Evolutionary conservation across 2,888 invertebrate genomes (phyloP).

Genomic region (Sthenelais limicola): DNA sequence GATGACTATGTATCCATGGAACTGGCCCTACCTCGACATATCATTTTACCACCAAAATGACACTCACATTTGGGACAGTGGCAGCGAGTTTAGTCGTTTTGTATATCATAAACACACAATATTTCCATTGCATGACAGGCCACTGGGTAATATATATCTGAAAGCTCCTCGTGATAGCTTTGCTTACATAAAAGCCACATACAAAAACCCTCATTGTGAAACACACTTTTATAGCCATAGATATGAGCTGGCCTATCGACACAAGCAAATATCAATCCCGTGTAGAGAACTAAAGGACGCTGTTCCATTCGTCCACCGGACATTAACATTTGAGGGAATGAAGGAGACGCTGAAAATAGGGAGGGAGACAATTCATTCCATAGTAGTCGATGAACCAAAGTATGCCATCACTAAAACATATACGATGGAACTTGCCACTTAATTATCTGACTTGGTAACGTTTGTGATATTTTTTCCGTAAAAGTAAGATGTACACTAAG

Average conservation of each 20-base stretch:
- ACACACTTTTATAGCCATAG: slow-evolving; percentile 51
- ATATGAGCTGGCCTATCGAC: slow-evolving; percentile 39
- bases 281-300: slow-evolving; percentile 35
- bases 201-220: slow-evolving; percentile 42
- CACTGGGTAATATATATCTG: slow-evolving; percentile 46
- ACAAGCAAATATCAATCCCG: slow-evolving; percentile 8
- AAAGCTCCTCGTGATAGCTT: slow-evolving; percentile 49
- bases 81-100: slow-evolving; percentile 43
- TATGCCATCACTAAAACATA: slow-evolving; percentile 28
- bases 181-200: slow-evolving; percentile 45
- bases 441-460: too few species aligned
- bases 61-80: slow-evolving; percentile 51
- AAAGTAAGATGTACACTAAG: too few species aligned
- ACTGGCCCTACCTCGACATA: slow-evolving; percentile 53
- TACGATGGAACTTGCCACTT: slow-evolving; percentile 17
- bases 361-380: slow-evolving; percentile 18
- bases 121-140: slow-evolving; percentile 51
- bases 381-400: slow-evolving; percentile 23
- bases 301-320: slow-evolving; percentile 46
- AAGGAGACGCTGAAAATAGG: slow-evolving; percentile 44
- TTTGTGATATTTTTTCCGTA: too few species aligned
- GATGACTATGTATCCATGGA: slow-evolving; percentile 47
- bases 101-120: slow-evolving; percentile 47
- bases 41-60: slow-evolving; percentile 50
- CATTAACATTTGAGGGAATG: slow-evolving; percentile 11